Base-by-base conservation (phyloP, 2,888 invertebrate species). In the Nebria brevicollis region DNA sequence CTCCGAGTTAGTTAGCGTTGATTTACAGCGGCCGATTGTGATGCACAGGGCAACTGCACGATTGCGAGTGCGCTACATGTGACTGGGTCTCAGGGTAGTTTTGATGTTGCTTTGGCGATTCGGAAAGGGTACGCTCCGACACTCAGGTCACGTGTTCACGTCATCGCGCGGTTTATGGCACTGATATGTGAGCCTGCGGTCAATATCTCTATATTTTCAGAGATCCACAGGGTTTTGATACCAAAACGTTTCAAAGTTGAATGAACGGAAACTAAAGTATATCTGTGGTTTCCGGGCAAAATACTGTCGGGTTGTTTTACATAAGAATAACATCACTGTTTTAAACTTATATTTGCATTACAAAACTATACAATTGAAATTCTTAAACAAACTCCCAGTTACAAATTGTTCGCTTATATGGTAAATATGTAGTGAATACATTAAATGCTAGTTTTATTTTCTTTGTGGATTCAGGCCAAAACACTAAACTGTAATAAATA, bases 1-100 rank as follows among this genome's bases (percentile, higher is more conserved):
- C 75, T 26, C 42, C 70, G 75, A 80, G 80, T 80, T 80, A 80
- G 80, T 80, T 80, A 80, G 80, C 80, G 80, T 80, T 80, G 80
- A 80, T 80, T 80, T 80, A 80, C 80, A 75, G 79, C 70, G 79
- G 64, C 41, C 75, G 75, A 75, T 80, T 80, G 80, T 80, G 65
- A 80, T 80, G 68, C 80, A 80, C 68, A 70, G 80, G 70, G 75
- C 66, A 70, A 25, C 70, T 25, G 34, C 70, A 70, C 34, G 70
- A 70, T 70, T 26, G 78, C 77, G 73, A 25, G 7, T 54, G 20
- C 34, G 77, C 65, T 54, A 66, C 68, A 74, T 64, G 72, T 41
- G 43, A 25, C n/a, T 26, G 34, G 78, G 77, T 77, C 54, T 54
- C 54, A 13, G 54, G 54, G 11, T 54, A 13, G 11, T 54, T 54